Conservation (phyloP, 2,797 vertebrate genomes). For the Zalophus californianus region DNA sequence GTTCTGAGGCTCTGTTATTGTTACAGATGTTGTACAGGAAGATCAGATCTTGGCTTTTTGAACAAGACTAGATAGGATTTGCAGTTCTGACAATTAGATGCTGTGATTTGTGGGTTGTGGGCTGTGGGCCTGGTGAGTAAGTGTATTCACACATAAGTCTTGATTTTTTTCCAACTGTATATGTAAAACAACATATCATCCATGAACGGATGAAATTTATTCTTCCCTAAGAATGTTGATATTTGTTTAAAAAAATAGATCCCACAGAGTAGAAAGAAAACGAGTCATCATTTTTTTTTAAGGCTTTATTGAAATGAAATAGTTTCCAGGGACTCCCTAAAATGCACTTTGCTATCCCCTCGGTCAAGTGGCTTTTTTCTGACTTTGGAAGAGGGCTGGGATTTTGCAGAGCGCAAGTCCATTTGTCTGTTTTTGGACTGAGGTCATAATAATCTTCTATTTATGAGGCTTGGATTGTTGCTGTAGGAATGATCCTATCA, state of each 20-base stretch:
- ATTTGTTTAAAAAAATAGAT: conserved; percentile 33
- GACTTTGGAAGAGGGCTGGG: not conserved
- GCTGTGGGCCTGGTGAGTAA: conserved; percentile 38
- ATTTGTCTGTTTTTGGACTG: not conserved
- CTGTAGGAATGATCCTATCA: not conserved
- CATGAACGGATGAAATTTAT: not conserved
- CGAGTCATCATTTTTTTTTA: not conserved
- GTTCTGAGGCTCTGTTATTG: conserved; percentile 23
- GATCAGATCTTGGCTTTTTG: conserved; percentile 50
- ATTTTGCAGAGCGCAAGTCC: not conserved
- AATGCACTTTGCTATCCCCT: not conserved
- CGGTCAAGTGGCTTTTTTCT: not conserved
- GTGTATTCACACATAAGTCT: not conserved
- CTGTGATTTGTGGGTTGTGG: conserved; percentile 33
- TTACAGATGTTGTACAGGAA: not conserved
- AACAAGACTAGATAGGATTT: not conserved
- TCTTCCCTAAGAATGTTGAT: conserved; percentile 18
- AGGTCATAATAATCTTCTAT: not conserved
- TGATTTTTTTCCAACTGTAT: not conserved
- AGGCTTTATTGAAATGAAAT: not conserved
- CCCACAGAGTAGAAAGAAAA: conserved; percentile 12
- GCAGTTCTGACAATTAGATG: not conserved
- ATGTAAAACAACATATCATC: not conserved
- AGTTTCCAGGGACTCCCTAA: conserved; percentile 18
- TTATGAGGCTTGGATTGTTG: not conserved